Base-by-base conservation (phyloP, 1,140 invertebrate species). In the Leucophenga varia region DNA sequence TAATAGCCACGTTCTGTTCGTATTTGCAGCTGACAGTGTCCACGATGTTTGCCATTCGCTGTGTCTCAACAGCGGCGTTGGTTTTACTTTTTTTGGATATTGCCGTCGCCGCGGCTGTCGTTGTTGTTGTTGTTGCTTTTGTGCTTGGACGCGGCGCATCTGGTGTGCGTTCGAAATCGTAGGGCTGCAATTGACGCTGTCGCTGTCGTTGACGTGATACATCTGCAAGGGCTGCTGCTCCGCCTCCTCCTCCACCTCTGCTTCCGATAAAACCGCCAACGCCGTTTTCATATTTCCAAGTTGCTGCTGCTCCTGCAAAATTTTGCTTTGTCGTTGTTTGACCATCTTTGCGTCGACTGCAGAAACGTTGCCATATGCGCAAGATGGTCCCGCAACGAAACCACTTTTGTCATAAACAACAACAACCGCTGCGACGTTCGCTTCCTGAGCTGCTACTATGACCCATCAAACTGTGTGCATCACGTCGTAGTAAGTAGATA, bases 351-450 rank as follows among this genome's bases (percentile, higher is more conserved):
- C 64, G 64, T 64, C 64, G n/a, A n/a, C n/a, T n/a, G n/a, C n/a
- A n/a, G n/a, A n/a, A n/a, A n/a, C n/a, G n/a, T n/a, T n/a, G n/a
- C n/a, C n/a, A n/a, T n/a, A n/a, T n/a, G n/a, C n/a, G 55, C 57
- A 73, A 64, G 52, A 71, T 60, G 52, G 55, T 65, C 55, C 60
- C 57, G 50, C 68, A 72, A 56, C 69, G 56, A 57, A 72, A 63
- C 65, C 65, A 72, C 59, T 64, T 73, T 51, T 64, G 73, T 75
- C 73, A 75, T 75, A 75, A 75, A 21, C 54, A 54, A 41, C 55
- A 67, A 40, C 40, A 38, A 12, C n/a, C 57, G 36, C 6, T 43
- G 51, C 16, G n/a, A n/a, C n/a, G n/a, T n/a, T n/a, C n/a, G n/a
- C n/a, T n/a, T n/a, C n/a, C n/a, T n/a, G n/a, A n/a, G 47, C 44